Conservation (phyloP, 2,113 vertebrate species). For the Saimiri boliviensis region DNA sequence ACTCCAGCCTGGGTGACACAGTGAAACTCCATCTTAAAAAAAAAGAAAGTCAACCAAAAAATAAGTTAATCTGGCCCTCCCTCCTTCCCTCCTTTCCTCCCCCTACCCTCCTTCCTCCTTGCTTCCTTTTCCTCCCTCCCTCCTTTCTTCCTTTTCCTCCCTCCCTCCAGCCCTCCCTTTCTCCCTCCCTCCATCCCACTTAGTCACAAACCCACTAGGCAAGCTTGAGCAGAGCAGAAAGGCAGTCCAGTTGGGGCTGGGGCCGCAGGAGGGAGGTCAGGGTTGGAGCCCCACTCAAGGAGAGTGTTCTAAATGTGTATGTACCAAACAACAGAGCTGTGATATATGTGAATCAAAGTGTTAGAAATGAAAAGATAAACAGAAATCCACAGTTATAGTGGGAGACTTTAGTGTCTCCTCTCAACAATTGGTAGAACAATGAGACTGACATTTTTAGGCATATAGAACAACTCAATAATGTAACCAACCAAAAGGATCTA, state of each 20-base stretch:
- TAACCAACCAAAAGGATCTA: neutral
- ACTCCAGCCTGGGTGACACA: no score
- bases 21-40: no score
- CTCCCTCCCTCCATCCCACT: neutral
- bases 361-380: neutral
- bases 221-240: neutral
- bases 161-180: neutral
- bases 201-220: neutral
- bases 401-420: neutral
- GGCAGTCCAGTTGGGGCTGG: neutral
- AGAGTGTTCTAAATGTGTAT: neutral
- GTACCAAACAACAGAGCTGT: neutral
- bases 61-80: neutral
- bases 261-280: neutral
- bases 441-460: neutral
- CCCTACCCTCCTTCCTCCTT: neutral
- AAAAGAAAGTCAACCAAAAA: neutral
- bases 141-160: neutral
- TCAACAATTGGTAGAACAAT: neutral
- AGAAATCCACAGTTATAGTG: neutral
- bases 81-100: no score
- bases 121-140: neutral
- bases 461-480: neutral
- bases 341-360: neutral
- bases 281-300: neutral